Evolutionary conservation across 2,888 invertebrate species (phyloP), one percentile per base, ranked within the genome.

Genomic region (Norana najaformis): DNA sequence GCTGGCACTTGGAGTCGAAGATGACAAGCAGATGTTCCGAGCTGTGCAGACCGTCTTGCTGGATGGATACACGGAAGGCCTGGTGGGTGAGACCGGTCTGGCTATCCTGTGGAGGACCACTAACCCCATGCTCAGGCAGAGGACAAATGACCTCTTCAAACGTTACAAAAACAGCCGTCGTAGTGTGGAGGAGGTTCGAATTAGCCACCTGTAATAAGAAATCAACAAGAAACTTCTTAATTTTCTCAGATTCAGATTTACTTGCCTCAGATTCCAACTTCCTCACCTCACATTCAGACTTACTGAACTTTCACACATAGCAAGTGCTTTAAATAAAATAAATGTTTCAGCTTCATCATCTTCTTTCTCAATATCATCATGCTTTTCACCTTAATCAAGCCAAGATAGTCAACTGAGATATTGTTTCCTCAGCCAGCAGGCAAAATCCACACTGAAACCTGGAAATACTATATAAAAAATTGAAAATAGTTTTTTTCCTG

Each of bases 121-220:
- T 35, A 23, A 85, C 37, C 36, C 85, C 36, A 16, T 85, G 85
- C 16, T 83, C 88, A 83, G 91, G 91, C 37, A 91, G 89, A 20
- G 41, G 88, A 36, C 91, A 91, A 23, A 90, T 23, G n/a, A 91
- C 90, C 53, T 91, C 91, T 53, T 91, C 91, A 88, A 91, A 91
- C 16, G 91, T 91, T 30, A 89, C 89, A 47, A 91, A 91, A 23
- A 82, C 53, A n/a, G 90, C 91, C 20, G 85, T 38, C 30, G 88
- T 83, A 8, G 23, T 89, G 85, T 85, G 85, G 30, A 23, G 85
- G 20, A 14, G 35, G 36, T 36, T 18, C 35, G 85, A 85, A 36
- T 37, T 3, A 85, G 85, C 6, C 20, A n/a, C 36, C 85, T 85
- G 37, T 23, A 37, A 85, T 34, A 85, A 85, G 37, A 85, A 37